Base-by-base conservation (phyloP, 2,888 invertebrate species). In the Pseudoips prasinana region DNA sequence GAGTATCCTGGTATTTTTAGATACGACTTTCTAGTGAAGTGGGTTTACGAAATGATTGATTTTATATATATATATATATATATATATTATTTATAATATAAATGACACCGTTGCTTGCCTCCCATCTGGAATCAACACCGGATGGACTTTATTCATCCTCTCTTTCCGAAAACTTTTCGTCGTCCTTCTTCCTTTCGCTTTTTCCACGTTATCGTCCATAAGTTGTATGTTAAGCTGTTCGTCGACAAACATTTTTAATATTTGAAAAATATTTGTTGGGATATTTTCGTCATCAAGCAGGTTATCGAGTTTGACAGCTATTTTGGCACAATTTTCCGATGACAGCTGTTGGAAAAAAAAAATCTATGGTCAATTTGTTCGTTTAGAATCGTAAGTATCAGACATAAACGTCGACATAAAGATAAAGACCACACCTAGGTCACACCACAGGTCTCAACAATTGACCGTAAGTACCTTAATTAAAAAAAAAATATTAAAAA, bases 271-370 rank as follows among this genome's bases (percentile, higher is more conserved):
- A 31, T 59, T 14, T 3, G 14, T 14, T 14, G 14, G 14, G 14
- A 14, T 14, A 5, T 14, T 14, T 14, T 47, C 43, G 7, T 52
- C 50, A 7, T 64, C 65, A 25, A 58, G 53, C 24, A 74, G 32
- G 2, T 33, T 59, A 48, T 81, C 78, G 2, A 82, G 62, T 58
- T 81, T 77, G 35, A 82, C 71, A 43, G 75, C 81, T 22, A 80
- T 55, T 35, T 70, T 56, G 14, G 71, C 63, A 46, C 84, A 80
- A 39, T 60, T 72, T 44, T 82, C 79, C 8, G 81, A 52, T 8
- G 77, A 56, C 55, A 83, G 56, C 83, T 83, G 60, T 45, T 22
- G 2, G 7, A 20, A 14, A 52, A 51, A 35, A 29, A 25, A 33
- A 29, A 9, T 4, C 17, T 10, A 7, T 8, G 1, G 10, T 31